Evolutionary conservation across 2,888 invertebrate genomes (phyloP).

Genomic region (Rhagonycha fulva): DNA sequence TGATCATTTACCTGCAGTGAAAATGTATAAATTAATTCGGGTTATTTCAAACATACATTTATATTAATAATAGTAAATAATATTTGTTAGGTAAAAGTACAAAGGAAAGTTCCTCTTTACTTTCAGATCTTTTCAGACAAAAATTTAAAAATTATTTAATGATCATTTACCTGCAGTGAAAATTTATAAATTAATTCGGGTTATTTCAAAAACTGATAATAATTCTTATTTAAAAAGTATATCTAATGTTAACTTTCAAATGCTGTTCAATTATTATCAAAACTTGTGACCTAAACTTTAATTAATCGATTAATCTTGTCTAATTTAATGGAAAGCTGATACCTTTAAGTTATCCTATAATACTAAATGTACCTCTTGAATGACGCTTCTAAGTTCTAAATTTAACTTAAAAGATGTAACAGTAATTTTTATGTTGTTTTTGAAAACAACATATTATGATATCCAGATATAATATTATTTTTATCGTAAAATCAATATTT

Average conservation of each 20-base stretch:
- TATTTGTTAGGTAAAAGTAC: no score
- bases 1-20: no score
- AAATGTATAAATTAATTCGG: no score
- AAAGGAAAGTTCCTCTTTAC: no score
- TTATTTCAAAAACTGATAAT: not conserved
- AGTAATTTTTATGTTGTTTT: not conserved
- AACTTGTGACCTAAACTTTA: not conserved
- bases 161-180: no score
- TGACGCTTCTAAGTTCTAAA: not conserved
- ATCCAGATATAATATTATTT: no score
- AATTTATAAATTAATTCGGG: no score
- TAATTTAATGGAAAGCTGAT: no score
- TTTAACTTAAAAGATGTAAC: not conserved
- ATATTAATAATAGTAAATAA: no score
- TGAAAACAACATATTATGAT: not conserved
- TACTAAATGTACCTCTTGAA: not conserved
- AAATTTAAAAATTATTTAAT: no score
- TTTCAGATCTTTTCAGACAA: no score
- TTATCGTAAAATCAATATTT: no score
- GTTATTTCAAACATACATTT: not conserved
- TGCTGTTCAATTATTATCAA: not conserved
- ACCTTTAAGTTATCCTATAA: not conserved
- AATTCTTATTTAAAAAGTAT: not conserved
- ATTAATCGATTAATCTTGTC: not conserved
- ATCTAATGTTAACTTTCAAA: not conserved